phyloP scores from a whole-genome alignment of 2,797 vertebrate species.

The Pygocentrus nattereri region DNA sequence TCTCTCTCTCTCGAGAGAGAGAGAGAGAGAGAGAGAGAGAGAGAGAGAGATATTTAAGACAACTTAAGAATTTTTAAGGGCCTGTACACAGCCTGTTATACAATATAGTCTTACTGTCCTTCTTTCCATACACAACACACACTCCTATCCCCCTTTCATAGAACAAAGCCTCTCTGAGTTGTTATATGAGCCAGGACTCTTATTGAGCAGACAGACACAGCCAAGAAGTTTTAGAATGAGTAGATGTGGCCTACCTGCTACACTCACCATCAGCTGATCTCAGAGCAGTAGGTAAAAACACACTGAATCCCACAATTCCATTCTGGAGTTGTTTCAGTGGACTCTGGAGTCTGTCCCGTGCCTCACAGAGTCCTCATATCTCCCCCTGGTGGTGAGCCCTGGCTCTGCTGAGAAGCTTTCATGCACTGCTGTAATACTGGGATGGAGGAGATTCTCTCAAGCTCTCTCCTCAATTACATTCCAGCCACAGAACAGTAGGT shows the following conservation, averaged over 20 bases:
- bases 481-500: background rate
- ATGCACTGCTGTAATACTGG: background rate
- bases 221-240: conserved; percentile 21
- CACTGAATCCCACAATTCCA: conserved; percentile 29
- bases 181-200: background rate
- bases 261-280: conserved; percentile 30
- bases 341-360: background rate
- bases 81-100: background rate
- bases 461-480: background rate
- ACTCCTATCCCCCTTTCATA: background rate
- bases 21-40: too few species aligned
- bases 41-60: too few species aligned
- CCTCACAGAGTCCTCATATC: conserved; percentile 41
- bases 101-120: background rate
- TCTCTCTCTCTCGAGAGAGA: too few species aligned
- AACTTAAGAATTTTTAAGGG: background rate
- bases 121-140: background rate
- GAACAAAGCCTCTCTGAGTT: background rate
- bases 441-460: background rate
- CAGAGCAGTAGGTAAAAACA: conserved; percentile 36
- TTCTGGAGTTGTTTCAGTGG: background rate
- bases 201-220: background rate
- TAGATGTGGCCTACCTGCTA: conserved; percentile 39
- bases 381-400: conserved; percentile 58
- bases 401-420: background rate